Evolutionary conservation across 2,113 vertebrate species (phyloP).

Genomic region (Helogale parvula): DNA sequence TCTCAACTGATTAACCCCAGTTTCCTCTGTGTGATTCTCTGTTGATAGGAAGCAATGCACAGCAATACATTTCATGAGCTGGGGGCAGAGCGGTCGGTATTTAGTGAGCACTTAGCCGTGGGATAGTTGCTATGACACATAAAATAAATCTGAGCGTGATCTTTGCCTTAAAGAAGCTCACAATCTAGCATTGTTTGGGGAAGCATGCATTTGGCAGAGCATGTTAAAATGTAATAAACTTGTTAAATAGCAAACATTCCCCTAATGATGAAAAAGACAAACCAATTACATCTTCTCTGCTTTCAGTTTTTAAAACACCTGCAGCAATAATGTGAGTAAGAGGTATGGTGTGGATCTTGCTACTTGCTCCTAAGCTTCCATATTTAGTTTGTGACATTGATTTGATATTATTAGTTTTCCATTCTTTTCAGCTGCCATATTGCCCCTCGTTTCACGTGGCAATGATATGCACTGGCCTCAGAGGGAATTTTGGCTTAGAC

Average conservation of each 20-base stretch:
- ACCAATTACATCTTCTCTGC: not conserved
- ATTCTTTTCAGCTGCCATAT: not conserved
- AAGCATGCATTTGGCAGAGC: not conserved
- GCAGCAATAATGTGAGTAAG: not conserved
- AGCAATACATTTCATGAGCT: not conserved
- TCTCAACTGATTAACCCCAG: not conserved
- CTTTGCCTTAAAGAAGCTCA: not conserved
- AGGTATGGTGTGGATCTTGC: not conserved
- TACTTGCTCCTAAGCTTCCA: not conserved
- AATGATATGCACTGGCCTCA: not conserved
- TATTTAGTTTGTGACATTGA: conserved; percentile 9
- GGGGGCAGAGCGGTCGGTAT: accelerated
- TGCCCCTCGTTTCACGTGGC: not conserved
- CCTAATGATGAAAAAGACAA: not conserved
- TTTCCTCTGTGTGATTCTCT: not conserved
- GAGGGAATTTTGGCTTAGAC: not conserved
- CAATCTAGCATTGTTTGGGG: not conserved
- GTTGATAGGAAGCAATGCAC: accelerated
- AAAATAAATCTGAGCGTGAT: not conserved
- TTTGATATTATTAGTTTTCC: not conserved
- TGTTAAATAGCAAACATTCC: not conserved
- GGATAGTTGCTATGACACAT: accelerated
- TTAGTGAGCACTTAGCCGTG: no score
- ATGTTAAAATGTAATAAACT: not conserved
- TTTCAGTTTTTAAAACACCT: not conserved